A percentile compares a stretch with the other conserved stretches of the same genome.
These are phyloP conservation scores for Eurystomus gularis DNA, from an alignment of 2,113 vertebrate genomes.

Conservation along the genomic window DNA sequence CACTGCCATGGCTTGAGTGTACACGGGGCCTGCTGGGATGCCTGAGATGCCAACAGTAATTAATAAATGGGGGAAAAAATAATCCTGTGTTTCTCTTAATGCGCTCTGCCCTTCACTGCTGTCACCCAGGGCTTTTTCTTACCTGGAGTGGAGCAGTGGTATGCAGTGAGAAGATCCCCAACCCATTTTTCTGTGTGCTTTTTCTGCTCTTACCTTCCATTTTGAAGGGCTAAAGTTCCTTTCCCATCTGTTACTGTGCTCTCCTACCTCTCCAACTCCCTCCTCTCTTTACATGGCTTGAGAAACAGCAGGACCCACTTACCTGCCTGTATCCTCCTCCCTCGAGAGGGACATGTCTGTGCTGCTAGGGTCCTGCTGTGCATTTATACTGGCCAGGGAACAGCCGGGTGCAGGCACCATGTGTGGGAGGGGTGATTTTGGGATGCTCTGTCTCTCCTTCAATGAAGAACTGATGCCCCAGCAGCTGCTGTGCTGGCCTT, in stretches of 20 bases:
- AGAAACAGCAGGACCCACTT: neutral
- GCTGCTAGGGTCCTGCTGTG: neutral
- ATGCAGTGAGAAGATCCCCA: neutral
- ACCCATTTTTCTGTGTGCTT: neutral
- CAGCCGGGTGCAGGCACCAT: neutral
- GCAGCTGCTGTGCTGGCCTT: neutral
- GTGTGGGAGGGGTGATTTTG: neutral
- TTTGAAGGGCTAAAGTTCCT: neutral
- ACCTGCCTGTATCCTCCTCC: neutral
- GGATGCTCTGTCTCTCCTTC: fast-evolving
- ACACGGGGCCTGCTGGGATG: neutral
- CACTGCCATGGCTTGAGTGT: neutral
- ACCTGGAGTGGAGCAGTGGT: neutral
- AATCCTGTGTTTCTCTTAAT: neutral
- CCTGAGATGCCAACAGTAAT: neutral
- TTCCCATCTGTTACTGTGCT: neutral
- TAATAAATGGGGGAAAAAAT: neutral
- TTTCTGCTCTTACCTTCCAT: neutral
- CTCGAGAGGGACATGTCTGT: neutral
- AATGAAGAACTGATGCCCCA: neutral
- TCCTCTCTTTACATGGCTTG: neutral
- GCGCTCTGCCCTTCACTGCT: neutral
- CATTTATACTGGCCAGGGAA: neutral
- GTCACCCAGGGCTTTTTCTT: neutral
- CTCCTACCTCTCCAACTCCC: neutral